Base-by-base conservation (phyloP, 2,797 vertebrate species). In the Threskiornis aethiopicus region DNA sequence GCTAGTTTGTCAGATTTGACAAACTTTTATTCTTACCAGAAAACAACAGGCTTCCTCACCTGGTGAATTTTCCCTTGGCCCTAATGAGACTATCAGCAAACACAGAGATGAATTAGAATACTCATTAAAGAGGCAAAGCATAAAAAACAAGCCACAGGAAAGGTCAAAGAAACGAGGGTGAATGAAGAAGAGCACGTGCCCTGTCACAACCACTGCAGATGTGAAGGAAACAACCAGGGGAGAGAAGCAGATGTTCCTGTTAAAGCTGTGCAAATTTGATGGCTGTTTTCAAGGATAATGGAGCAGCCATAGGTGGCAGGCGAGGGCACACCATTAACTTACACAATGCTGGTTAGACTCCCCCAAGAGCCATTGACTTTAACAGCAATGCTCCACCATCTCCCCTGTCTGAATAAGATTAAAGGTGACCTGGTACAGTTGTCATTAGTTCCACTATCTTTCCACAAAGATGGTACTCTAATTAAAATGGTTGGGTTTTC, bases 41-140 rank as follows among this genome's bases (percentile, higher is more conserved):
- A 94, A 91, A 95, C 87, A 94, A 95, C 87, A 89, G 80, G 70
- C 57, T 88, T 64, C 49, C 79, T 96, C 82, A 91, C 82, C 72
- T 89, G 37, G 73, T 66, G 29, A 58, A 75, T 76, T 89, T 81
- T 93, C 65, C 73, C 77, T 90, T 86, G 47, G 84, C 89, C 88
- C 79, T 96, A 93, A 91, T 89, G 73, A 97, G 91, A 94, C 70
- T 26, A 59, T 22, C 72, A 80, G 67, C 80, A 87, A 46, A 62
- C 0, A 4, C 54, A 92, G 89, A 93, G 93, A 87, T 84, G 87
- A 94, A 91, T 79, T 95, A 89, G 47, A 93, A 82, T 8, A 88
- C 79, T 90, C 93, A 95, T 96, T 96, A 97, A 93, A 64, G 84
- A 96, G 95, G 62, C 10, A 54, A n/a, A 82, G 89, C 47, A 90